Evolutionary conservation across 2,113 vertebrate species (phyloP), one percentile per base, ranked within the genome.

Genomic region (Syngnathoides biaculeatus): DNA sequence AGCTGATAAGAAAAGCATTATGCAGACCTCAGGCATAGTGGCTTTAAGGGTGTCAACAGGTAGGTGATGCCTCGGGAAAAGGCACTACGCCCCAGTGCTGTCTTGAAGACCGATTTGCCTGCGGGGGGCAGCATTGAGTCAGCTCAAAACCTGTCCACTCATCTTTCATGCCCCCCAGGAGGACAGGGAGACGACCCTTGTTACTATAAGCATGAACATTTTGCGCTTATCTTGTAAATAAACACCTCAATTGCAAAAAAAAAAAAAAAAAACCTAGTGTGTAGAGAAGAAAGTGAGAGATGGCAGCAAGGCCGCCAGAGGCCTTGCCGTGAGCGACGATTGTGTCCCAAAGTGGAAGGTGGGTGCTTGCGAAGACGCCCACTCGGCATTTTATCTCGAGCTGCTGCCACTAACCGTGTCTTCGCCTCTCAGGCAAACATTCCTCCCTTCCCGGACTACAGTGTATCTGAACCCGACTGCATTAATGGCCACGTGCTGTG

Each of bases 111-210:
- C 8, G 14, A 6, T 67, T 24, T 3, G 17, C 38, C 84, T 75
- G 65, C 67, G 86, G 88, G 84, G 77, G 88, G 83, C 84, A 84
- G 64, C 79, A 55, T 85, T 80, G 73, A 87, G 86, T 81, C 65
- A 6, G 48, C 8, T 9, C 38, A 72, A 48, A 73, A 52, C 53
- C 62, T 55, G 60, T 38, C 43, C 26, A 14, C 55, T 26, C 24
- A 11, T 59, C 47, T 64, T 35, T 43, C 65, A 60, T 9, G 20
- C 3, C 20, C 26, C 17, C 13, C 2, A 17, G 24, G 12, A 5
- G 12, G 52, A 55, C n/a, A 53, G 14, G 13, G 13, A 8, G 14
- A 30, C 55, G 13, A 8, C 26, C 27, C 27, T 14, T 55, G n/a
- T 55, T 22, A 20, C 17, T 4, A 1, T 19, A 17, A 47, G 17